Conservation (phyloP, 2,797 vertebrate species). For the Microchirus variegatus region DNA sequence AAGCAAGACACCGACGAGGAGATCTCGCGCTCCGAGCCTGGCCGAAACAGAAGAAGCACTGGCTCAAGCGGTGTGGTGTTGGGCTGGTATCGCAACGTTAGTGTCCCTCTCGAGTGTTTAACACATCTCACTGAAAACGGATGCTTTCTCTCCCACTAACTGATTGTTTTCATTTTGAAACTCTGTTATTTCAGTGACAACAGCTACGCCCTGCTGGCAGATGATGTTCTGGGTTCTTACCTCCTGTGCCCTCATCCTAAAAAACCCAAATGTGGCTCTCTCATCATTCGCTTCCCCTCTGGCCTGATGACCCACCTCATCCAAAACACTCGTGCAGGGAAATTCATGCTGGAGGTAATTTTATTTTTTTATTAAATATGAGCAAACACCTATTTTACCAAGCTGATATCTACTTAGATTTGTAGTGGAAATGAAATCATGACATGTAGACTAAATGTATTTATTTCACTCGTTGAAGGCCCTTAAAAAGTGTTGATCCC, state of each 20-base stretch:
- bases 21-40: constrained; percentile 71
- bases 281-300: constrained; percentile 85
- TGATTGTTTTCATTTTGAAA: background rate
- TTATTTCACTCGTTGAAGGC: no score
- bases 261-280: constrained; percentile 78
- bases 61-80: constrained; percentile 90
- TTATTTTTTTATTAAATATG: background rate
- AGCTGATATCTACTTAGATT: no score
- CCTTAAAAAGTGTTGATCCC: no score
- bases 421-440: no score
- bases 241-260: constrained; percentile 87
- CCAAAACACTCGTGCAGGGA: constrained; percentile 79
- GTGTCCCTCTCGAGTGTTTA: constrained; percentile 16
- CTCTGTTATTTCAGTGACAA: constrained; percentile 75
- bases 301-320: constrained; percentile 84
- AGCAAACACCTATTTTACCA: no score
- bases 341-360: constrained; percentile 87
- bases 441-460: no score
- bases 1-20: constrained; percentile 24
- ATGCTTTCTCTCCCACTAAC: background rate
- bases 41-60: constrained; percentile 88
- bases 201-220: constrained; percentile 84
- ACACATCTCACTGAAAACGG: background rate
- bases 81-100: constrained; percentile 88
- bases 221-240: constrained; percentile 89